Base-by-base conservation (phyloP, 1,140 invertebrate species). In the Lucilia cuprina region DNA sequence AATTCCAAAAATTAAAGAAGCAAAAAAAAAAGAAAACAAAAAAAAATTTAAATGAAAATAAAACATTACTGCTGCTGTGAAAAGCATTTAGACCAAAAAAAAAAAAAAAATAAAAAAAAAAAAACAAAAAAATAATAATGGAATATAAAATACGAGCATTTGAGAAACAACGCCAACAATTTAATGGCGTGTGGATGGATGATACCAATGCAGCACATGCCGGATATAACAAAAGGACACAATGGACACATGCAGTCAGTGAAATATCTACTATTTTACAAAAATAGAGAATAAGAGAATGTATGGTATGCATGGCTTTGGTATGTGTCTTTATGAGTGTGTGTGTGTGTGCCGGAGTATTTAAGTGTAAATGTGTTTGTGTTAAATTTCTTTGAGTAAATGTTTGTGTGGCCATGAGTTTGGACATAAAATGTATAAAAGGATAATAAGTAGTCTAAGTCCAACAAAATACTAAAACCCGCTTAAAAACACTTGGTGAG, bases 121-220 rank as follows among this genome's bases (percentile, higher is more conserved):
- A n/a, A n/a, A n/a, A n/a, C n/a, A n/a, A n/a, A n/a, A n/a, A n/a
- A n/a, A n/a, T n/a, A n/a, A 55, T 55, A 55, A 55, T 55, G 50
- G 50, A 55, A 55, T 41, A 17, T 77, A 77, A 41, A 77, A 34
- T 41, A 41, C 17, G 34, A 21, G n/a, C 49, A 80, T 80, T 21
- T 49, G 41, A 80, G 77, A n/a, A 19, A 49, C 77, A 25, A 80
- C 77, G 77, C 77, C 77, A 80, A 80, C 77, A 80, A 80, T 80
- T 80, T 80, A 49, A 80, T 80, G 41, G 77, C 77, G 77, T 80
- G 77, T 80, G 77, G 41, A 80, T 80, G 19, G 77, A 77, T 30
- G 30, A 80, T 30, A 80, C 77, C 77, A 80, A 80, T 80, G 77
- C 77, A 80, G 77, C 77, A 80, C 77, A 80, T 80, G 41, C 77